Conservation (phyloP, 2,113 vertebrate species). For the Marcusenius ussheri region DNA sequence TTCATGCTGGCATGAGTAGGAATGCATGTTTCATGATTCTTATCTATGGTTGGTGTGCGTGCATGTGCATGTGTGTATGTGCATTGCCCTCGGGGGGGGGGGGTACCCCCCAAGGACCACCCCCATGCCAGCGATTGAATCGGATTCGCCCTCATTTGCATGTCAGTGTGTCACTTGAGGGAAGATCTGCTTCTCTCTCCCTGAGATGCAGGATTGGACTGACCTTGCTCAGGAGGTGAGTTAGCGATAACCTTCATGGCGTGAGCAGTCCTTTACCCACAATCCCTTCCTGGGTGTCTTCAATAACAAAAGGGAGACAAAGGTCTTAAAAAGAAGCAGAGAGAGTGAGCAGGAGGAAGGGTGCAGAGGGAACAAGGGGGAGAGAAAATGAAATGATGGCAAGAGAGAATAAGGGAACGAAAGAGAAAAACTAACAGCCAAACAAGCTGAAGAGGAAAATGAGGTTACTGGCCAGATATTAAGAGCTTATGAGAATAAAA, state of each 20-base stretch:
- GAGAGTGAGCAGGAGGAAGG: slow-evolving; percentile 26
- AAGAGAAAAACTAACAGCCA: neutral
- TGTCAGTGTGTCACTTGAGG: slow-evolving; percentile 1
- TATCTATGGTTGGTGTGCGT: slow-evolving; percentile 11
- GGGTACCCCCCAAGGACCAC: neutral
- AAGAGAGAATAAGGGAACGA: neutral
- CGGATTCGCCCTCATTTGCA: neutral
- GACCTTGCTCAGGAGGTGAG: slow-evolving; percentile 30
- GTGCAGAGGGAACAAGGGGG: slow-evolving; percentile 3
- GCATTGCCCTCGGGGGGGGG: slow-evolving; percentile 6
- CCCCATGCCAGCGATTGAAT: slow-evolving; percentile 21
- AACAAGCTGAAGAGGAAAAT: neutral
- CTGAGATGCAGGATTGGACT: neutral
- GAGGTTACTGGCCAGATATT: neutral
- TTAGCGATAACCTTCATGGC: slow-evolving; percentile 43
- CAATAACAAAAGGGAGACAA: slow-evolving; percentile 52
- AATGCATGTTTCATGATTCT: neutral
- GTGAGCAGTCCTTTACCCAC: slow-evolving; percentile 50
- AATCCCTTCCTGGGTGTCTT: slow-evolving; percentile 60
- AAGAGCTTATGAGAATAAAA: neutral
- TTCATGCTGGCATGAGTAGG: neutral
- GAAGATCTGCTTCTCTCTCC: neutral
- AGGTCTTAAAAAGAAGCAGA: slow-evolving; percentile 39
- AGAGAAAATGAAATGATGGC: neutral
- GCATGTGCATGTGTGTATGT: slow-evolving; percentile 17